Evolutionary conservation across 2,888 invertebrate genomes (phyloP).

Genomic region (Ariolimax columbianus): DNA sequence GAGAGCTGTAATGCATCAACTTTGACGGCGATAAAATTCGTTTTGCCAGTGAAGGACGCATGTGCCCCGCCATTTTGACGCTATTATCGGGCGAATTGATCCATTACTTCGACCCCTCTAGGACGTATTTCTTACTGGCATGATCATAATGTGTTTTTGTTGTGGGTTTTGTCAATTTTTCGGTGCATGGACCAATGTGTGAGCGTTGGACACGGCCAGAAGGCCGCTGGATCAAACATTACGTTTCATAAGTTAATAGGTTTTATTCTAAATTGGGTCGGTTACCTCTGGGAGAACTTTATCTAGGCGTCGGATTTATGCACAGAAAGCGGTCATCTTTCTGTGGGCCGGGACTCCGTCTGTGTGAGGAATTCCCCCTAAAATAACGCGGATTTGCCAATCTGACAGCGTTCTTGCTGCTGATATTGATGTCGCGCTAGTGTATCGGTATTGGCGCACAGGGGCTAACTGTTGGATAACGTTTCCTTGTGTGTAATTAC

Average conservation of each 20-base stretch:
- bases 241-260: constrained; percentile 22
- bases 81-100: constrained; percentile 44
- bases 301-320: constrained; percentile 32
- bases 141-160: constrained; percentile 78
- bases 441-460: constrained; percentile 34
- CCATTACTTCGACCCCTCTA: constrained; percentile 73
- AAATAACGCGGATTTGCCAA: constrained; percentile 51
- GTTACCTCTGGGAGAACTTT: constrained; percentile 3
- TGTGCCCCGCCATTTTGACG: constrained; percentile 53
- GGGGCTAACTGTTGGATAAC: constrained; percentile 29
- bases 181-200: constrained; percentile 52
- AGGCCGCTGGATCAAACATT: constrained; percentile 47
- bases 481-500: constrained; percentile 19
- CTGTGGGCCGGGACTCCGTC: constrained; percentile 44
- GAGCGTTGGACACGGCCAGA: constrained; percentile 49
- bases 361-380: constrained; percentile 48
- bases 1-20: not conserved
- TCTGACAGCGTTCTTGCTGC: constrained; percentile 51
- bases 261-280: constrained; percentile 19
- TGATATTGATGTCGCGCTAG: constrained; percentile 49
- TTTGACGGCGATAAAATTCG: not conserved
- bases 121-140: constrained; percentile 72
- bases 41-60: constrained; percentile 40
- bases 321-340: constrained; percentile 43
- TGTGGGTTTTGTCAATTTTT: constrained; percentile 64